Evolutionary conservation across 2,888 invertebrate species (phyloP), one percentile per base, ranked within the genome.

Genomic region (Pristionchus fissidentatus): DNA sequence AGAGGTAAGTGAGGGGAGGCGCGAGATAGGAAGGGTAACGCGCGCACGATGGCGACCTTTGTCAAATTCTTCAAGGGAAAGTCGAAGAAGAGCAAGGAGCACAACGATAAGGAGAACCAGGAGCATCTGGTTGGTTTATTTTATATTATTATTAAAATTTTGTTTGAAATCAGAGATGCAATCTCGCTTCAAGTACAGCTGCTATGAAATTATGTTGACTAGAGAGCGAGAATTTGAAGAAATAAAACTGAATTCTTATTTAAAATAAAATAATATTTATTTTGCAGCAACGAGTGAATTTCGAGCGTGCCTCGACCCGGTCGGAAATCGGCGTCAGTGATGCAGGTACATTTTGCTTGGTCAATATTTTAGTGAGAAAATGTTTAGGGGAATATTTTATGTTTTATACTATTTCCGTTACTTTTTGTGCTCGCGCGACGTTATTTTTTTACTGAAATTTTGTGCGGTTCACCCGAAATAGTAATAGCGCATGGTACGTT

Each of bases 61-160:
- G 75, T 77, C 19, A 77, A 77, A 32, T 77, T 77, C 75, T 77
- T 77, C 75, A 77, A 46, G 15, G 41, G 41, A 0, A 49, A 46
- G 75, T n/a, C n/a, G n/a, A 70, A 70, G 43, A 70, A 70, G 43
- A 70, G 13, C 41, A 32, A 49, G 46, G 29, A 43, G 29, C 22
- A 26, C 29, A 52, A 77, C 19, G 49, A 49, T 19, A 77, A 77
- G 75, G 75, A 77, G 75, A 77, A 77, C 35, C 41, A 77, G 22
- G 29, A 32, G 22, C 46, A 19, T 22, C 75, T 77, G 75, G 75
- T 77, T 29, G 7, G 75, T 49, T 32, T 19, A 32, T 77, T 19
- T 66, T 32, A 26, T 66, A 29, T 66, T 66, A 32, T 35, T 57
- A 29, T 8, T 4, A 32, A 35, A 38, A 15, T 15, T 49, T 49